A percentile compares a stretch with the other conserved stretches of the same genome.
Conservation (phyloP, 2,888 invertebrate species). For the Epirrhoe alternata region DNA sequence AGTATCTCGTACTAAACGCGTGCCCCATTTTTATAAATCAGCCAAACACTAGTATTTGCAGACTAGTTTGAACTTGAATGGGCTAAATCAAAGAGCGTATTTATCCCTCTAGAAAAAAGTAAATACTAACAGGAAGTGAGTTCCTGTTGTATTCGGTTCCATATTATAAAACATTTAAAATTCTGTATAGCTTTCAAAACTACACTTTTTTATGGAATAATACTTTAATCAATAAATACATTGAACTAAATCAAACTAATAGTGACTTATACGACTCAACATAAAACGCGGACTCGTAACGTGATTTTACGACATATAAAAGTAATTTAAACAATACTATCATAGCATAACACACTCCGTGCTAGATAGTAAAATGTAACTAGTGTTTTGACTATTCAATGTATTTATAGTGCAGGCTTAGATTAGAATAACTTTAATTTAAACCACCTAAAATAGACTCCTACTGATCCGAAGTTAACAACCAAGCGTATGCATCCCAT, state of each 20-base stretch:
- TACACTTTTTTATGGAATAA: background rate
- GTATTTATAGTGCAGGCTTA: slow-evolving; percentile 34
- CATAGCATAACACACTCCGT: background rate
- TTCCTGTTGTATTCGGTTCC: no score
- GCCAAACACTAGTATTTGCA: slow-evolving; percentile 13
- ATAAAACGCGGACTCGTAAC: background rate
- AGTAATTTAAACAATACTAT: background rate
- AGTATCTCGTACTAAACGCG: slow-evolving; percentile 43
- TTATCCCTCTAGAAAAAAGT: no score
- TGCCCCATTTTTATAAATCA: slow-evolving; percentile 29
- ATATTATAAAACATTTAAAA: background rate
- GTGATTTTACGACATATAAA: background rate
- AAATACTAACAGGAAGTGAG: no score
- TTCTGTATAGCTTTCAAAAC: background rate
- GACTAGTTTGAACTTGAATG: background rate
- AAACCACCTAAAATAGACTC: slow-evolving; percentile 45
- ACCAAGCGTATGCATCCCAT: slow-evolving; percentile 23
- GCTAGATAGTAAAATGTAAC: slow-evolving; percentile 15
- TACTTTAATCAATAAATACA: background rate
- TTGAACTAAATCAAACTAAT: background rate
- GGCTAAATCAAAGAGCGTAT: background rate
- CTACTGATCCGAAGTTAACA: slow-evolving; percentile 49
- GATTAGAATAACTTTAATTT: slow-evolving; percentile 34
- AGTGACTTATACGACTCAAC: no score
- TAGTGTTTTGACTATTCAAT: slow-evolving; percentile 31